Conservation (phyloP, 2,113 vertebrate genomes). For the Reinhardtius hippoglossoides region DNA sequence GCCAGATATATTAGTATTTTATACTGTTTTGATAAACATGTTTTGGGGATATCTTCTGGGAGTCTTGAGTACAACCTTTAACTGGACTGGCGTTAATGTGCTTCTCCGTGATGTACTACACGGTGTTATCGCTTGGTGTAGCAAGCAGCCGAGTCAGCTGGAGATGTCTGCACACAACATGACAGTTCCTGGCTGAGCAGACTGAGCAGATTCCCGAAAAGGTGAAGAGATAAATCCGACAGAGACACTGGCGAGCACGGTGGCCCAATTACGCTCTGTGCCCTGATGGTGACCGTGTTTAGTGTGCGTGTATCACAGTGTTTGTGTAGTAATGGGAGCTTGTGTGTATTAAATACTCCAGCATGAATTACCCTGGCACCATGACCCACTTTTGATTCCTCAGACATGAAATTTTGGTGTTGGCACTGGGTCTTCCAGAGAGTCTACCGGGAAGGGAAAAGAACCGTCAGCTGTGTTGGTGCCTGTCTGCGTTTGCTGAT, state of each 20-base stretch:
- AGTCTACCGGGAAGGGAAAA: background rate
- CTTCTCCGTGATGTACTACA: background rate
- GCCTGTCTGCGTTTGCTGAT: background rate
- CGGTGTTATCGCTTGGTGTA: background rate
- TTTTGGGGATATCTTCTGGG: too few relatives aligned
- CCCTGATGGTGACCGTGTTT: background rate
- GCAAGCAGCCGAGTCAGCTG: background rate
- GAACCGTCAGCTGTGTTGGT: background rate
- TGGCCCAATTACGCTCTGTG: slow-evolving; percentile 8
- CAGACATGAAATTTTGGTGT: slow-evolving; percentile 30
- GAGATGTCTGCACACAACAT: background rate
- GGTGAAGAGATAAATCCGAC: background rate
- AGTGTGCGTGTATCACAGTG: background rate
- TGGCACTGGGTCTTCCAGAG: slow-evolving; percentile 10
- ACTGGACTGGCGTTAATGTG: too few relatives aligned
- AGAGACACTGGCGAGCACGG: background rate
- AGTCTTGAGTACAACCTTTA: too few relatives aligned
- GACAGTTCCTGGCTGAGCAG: background rate
- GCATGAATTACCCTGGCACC: slow-evolving; percentile 61
- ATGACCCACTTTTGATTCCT: slow-evolving; percentile 72
- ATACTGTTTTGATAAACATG: too few relatives aligned
- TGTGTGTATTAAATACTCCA: slow-evolving; percentile 29
- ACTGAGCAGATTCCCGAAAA: background rate
- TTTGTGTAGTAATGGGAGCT: background rate
- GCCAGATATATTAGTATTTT: too few relatives aligned